Base-by-base conservation (phyloP, 2,888 invertebrate genomes). In the Ophioninae sp. region DNA sequence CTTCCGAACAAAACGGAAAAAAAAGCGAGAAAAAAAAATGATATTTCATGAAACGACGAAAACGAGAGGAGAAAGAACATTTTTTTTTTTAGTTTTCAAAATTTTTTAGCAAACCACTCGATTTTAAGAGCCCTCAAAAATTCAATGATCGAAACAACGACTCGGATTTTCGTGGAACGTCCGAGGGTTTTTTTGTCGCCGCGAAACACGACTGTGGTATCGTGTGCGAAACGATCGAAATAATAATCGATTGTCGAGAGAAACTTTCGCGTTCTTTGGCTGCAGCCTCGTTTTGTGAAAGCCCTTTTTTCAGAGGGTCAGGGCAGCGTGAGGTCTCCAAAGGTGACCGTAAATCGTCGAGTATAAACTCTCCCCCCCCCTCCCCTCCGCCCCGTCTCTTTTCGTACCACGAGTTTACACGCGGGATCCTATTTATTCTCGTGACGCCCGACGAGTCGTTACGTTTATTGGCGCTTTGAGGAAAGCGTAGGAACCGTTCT, bases 221-320 rank as follows among this genome's bases (percentile, higher is more conserved):
- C 41, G 59, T 22, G 69, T 37, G 56, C 69, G 71, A 44, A 44
- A 44, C 44, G 44, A 10, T 3, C 3, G 13, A 44, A 44, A 10
- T 61, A 75, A 73, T 72, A 81, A 75, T 81, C 81, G 83, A 81
- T 81, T 81, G 83, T 84, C 59, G 81, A 73, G 44, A 73, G 44
- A n/a, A n/a, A n/a, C 78, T 81, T 74, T 77, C 80, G 80, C 68
- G 44, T 44, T 44, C 44, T 9, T 83, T 73, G 77, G 72, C 73
- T 63, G 72, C 51, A 77, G 58, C 71, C 79, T 61, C 65, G 82
- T 39, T 65, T 37, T 23, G 13, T 10, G 30, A 22, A 41, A 67
- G 76, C 67, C 56, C 78, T 68, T 17, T 17, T n/a, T 30, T 13
- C 44, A 44, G 63, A 81, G 83, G 83, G 78, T 84, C 83, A 84